phyloP scores from a whole-genome alignment of 2,888 invertebrate genomes.

The Margaritifera margaritifera region DNA sequence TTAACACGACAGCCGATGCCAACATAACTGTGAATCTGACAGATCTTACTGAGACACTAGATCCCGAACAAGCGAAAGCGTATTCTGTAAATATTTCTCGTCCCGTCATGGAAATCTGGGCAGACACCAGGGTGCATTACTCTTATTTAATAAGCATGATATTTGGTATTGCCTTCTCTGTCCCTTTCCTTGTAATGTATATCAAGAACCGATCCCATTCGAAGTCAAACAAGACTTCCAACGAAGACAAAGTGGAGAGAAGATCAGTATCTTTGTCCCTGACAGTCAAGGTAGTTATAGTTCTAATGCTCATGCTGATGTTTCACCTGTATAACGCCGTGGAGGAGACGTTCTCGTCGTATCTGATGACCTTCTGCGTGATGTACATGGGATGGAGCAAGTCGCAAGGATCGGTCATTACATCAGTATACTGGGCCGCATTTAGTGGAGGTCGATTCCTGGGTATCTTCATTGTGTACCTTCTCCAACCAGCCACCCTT shows the following conservation, averaged over 20 bases:
- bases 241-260: too few species aligned
- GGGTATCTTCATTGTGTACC: conserved; percentile 27
- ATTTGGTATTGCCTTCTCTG: conserved; percentile 25
- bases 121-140: conserved; percentile 28
- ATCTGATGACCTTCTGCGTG: conserved; percentile 32
- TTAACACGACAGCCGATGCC: background rate
- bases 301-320: conserved; percentile 26
- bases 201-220: too few species aligned
- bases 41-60: background rate
- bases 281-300: too few species aligned
- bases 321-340: conserved; percentile 44
- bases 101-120: background rate
- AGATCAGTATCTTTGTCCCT: too few species aligned
- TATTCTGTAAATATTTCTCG: background rate
- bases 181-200: conserved; percentile 25
- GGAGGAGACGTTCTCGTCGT: conserved; percentile 32
- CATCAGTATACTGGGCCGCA: conserved; percentile 27
- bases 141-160: conserved; percentile 37
- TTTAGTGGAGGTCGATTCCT: conserved; percentile 30
- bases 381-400: conserved; percentile 28
- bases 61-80: background rate
- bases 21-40: background rate
- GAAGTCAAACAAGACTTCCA: too few species aligned
- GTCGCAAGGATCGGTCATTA: conserved; percentile 21
- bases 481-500: conserved; percentile 16